Conservation (phyloP, 1,140 invertebrate species). For the Dufourea novaeangliae region DNA sequence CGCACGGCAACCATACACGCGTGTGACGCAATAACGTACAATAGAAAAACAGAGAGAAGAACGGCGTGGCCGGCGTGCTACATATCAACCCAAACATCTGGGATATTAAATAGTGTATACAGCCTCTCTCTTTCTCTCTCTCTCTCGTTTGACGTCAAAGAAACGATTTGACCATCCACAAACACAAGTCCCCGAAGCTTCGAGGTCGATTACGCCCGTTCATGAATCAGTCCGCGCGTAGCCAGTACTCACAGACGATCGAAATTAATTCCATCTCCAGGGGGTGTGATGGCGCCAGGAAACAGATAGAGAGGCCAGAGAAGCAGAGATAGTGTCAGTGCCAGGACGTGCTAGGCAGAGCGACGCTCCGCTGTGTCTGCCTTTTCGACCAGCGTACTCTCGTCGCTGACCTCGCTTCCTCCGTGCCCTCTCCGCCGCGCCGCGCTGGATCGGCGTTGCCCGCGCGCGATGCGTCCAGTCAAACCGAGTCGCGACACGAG, state of each 20-base stretch:
- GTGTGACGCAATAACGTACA: no score
- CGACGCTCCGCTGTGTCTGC: conserved; percentile 24
- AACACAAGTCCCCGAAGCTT: not conserved
- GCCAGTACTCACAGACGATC: conserved; percentile 19
- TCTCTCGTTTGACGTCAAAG: no score
- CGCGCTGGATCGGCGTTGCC: not conserved
- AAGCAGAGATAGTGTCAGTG: conserved; percentile 52
- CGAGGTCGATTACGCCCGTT: not conserved
- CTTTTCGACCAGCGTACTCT: conserved; percentile 17
- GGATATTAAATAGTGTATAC: no score
- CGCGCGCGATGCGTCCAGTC: conserved; percentile 14
- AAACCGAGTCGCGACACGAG: conserved; percentile 53
- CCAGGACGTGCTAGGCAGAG: conserved; percentile 66
- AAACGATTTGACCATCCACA: no score
- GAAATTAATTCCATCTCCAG: conserved; percentile 56
- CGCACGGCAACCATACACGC: no score
- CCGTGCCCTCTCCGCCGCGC: not conserved
- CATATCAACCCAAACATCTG: no score
- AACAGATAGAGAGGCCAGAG: conserved; percentile 43
- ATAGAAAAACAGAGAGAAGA: no score
- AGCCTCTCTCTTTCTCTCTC: no score
- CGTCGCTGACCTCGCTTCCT: conserved; percentile 13
- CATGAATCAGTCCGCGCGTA: conserved; percentile 10
- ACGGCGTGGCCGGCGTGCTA: no score
- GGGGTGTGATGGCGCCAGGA: conserved; percentile 63